Evolutionary conservation across 2,888 invertebrate genomes (phyloP).

Genomic region (Alviniconcha strummeri): DNA sequence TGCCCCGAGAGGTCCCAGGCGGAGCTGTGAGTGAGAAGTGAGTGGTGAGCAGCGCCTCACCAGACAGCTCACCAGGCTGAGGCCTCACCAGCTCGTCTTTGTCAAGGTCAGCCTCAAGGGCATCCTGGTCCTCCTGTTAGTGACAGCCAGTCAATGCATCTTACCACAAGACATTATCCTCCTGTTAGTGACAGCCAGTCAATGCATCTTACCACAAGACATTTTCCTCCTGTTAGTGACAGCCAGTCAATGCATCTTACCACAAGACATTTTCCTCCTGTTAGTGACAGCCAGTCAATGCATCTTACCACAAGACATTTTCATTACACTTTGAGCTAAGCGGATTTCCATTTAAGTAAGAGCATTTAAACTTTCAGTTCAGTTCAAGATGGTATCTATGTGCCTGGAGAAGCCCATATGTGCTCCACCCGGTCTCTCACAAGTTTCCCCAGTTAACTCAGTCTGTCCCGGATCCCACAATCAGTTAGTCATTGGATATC

Average conservation of each 20-base stretch:
- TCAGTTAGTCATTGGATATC: background rate
- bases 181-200: slow-evolving; percentile 61
- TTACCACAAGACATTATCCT: slow-evolving; percentile 55
- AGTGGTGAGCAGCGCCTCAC: slow-evolving; percentile 69
- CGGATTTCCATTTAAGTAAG: too few species aligned
- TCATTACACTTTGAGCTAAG: too few species aligned
- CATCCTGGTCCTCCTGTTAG: slow-evolving; percentile 74
- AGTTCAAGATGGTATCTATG: too few species aligned
- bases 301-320: too few species aligned
- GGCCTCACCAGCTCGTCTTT: slow-evolving; percentile 72
- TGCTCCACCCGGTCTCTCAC: background rate
- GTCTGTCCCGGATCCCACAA: background rate
- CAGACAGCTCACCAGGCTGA: slow-evolving; percentile 66
- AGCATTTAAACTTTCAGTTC: too few species aligned
- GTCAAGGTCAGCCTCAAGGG: slow-evolving; percentile 76
- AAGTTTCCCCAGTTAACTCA: background rate
- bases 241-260: too few species aligned
- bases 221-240: slow-evolving; percentile 71
- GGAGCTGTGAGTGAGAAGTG: slow-evolving; percentile 39
- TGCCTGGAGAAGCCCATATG: background rate
- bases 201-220: too few species aligned
- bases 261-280: too few species aligned
- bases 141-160: too few species aligned
- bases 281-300: too few species aligned
- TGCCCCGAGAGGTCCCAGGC: slow-evolving; percentile 30